phyloP scores from a whole-genome alignment of 2,113 vertebrate genomes.

The Thunnus thynnus region DNA sequence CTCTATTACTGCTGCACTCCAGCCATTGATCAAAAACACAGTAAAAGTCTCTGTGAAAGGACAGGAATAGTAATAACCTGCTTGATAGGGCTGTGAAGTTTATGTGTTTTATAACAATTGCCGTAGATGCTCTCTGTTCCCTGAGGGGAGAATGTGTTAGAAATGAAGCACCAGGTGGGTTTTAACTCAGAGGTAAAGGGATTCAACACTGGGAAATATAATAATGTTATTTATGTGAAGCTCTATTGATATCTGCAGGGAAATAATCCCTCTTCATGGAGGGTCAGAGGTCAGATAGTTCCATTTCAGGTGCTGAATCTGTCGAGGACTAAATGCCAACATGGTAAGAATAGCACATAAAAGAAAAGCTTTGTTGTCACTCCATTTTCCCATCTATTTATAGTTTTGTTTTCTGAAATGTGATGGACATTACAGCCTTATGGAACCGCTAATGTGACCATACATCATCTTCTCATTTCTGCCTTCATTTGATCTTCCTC shows the following conservation, averaged over 20 bases:
- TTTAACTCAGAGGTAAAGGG: neutral
- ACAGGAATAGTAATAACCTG: conserved; percentile 30
- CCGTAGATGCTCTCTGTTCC: neutral
- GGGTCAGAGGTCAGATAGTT: neutral
- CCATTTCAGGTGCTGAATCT: neutral
- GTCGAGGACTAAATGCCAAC: neutral
- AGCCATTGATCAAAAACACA: conserved; percentile 48
- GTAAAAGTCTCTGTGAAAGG: conserved; percentile 32
- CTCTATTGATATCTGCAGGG: neutral
- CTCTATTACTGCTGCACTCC: conserved; percentile 27
- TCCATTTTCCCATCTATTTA: neutral
- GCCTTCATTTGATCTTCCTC: neutral
- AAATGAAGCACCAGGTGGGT: neutral
- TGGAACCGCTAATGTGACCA: neutral
- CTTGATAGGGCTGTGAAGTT: conserved; percentile 22
- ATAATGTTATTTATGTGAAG: neutral
- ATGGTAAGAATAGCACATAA: no score
- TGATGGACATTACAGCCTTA: neutral
- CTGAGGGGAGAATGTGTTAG: neutral
- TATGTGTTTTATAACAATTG: conserved; percentile 25
- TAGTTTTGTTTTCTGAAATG: neutral
- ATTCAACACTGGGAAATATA: neutral
- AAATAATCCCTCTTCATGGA: neutral
- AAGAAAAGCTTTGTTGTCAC: neutral
- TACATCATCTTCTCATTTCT: neutral